Base-by-base conservation (phyloP, 2,113 vertebrate species). In the Pandion haliaetus region DNA sequence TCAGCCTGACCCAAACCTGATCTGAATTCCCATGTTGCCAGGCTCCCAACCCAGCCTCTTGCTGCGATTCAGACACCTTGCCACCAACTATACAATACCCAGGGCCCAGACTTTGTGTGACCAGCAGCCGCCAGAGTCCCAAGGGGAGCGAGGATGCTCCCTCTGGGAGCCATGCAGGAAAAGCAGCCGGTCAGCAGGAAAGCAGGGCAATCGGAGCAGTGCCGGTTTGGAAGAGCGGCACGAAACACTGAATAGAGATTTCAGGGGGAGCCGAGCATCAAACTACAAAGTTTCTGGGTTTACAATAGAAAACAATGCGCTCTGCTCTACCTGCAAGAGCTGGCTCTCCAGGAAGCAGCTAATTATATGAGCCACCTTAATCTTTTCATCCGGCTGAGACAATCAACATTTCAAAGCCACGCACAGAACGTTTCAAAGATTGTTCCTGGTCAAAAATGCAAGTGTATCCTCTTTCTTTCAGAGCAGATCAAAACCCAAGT, bases 381-480 rank as follows among this genome's bases (percentile, higher is more conserved):
- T 97, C 96, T 96, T 97, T 96, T 93, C 93, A 97, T 97, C 96
- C 82, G 1, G 74, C 93, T 90, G 94, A 95, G 59, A 95, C 94
- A 93, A 94, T 97, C 95, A 96, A 93, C 95, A 96, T 95, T 96
- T 95, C 86, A 95, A 97, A 97, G 94, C 72, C 28, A 91, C 1
- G 8, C 42, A 80, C 44, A 44, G 74, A 94, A 89, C 26, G 5
- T 91, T 96, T 93, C 91, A 96, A 96, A 96, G 95, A 96, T 80
- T 8, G 8, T 90, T 93, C 59, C 66, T 88, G 82, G 95, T 92
- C 95, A 95, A 91, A 95, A 96, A 94, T 94, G 73, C 88, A 95
- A 97, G 92, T 90, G 93, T 96, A 89, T 97, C 93, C 95, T 38
- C 49, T 97, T 97, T 96, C 80, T 91, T 97, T 94, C 79, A 78